Evolutionary conservation across 2,113 vertebrate species (phyloP).

Genomic region (Tapirus terrestris): DNA sequence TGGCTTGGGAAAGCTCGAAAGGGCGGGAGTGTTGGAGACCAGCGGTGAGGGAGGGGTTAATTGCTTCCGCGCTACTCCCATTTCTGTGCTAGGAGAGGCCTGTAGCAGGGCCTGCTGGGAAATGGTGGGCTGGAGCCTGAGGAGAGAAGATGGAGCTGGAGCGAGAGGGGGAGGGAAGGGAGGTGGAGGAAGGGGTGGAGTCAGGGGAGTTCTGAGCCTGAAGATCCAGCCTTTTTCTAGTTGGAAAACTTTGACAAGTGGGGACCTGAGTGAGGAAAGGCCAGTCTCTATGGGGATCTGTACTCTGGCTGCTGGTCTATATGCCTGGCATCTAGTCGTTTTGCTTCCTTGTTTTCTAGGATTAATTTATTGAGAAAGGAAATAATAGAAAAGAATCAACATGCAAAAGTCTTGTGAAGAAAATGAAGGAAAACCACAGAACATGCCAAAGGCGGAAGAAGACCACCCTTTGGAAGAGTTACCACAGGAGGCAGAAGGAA

Average conservation of each 20-base stretch:
- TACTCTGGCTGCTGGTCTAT: background rate
- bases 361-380: constrained; percentile 55
- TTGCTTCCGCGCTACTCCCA: constrained; percentile 47
- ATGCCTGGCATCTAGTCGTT: constrained; percentile 43
- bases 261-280: background rate
- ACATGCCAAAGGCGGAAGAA: constrained; percentile 61
- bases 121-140: constrained; percentile 74
- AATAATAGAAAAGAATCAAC: constrained; percentile 54
- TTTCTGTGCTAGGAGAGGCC: constrained; percentile 55
- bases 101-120: constrained; percentile 76
- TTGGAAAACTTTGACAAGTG: constrained; percentile 66
- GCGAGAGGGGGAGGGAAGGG: background rate
- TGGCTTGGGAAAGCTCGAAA: constrained; percentile 4
- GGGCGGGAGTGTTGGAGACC: constrained; percentile 38
- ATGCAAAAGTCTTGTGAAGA: constrained; percentile 76
- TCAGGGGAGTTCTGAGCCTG: background rate
- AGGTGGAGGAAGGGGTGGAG: constrained; percentile 67
- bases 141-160: constrained; percentile 75
- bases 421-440: constrained; percentile 69
- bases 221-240: background rate
- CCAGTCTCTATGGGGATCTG: background rate
- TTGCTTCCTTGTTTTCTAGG: constrained; percentile 70
- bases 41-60: constrained; percentile 63
- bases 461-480: constrained; percentile 41
- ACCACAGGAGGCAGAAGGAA: constrained; percentile 44